A percentile compares a stretch with the other conserved stretches of the same genome.
Conservation (phyloP, 2,113 vertebrate species). For the Epinephelus moara region DNA sequence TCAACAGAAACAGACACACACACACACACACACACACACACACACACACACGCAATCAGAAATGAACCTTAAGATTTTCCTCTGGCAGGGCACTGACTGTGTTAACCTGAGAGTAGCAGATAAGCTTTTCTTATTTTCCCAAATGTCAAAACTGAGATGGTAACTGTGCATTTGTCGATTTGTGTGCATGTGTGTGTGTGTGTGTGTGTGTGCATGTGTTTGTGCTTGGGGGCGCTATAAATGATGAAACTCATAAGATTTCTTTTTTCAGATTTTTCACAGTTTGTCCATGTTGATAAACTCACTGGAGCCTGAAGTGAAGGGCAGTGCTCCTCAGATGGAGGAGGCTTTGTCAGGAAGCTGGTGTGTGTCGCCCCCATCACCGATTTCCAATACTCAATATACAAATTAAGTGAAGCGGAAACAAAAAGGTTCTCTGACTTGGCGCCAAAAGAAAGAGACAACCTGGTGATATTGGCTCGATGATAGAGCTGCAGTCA, state of each 20-base stretch:
- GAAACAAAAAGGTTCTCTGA: constrained; percentile 25
- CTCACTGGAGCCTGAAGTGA: constrained; percentile 28
- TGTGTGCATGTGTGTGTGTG: constrained; percentile 13
- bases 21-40: constrained; percentile 9
- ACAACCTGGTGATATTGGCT: constrained; percentile 9
- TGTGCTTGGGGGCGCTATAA: neutral
- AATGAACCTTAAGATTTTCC: neutral
- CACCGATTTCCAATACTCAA: constrained; percentile 51
- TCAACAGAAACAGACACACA: constrained; percentile 2
- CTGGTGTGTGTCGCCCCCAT: constrained; percentile 27
- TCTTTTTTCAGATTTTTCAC: neutral
- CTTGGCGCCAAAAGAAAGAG: constrained; percentile 23
- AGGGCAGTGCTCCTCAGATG: constrained; percentile 18
- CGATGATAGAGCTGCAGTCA: constrained; percentile 3
- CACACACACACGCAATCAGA: neutral
- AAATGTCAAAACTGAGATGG: neutral
- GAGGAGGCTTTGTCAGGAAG: neutral
- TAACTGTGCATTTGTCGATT: neutral
- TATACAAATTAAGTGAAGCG: constrained; percentile 39
- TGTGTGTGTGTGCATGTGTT: neutral
- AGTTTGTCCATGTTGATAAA: constrained; percentile 13
- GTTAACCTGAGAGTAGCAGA: constrained; percentile 20
- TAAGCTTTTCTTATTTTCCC: constrained; percentile 22
- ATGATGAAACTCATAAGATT: neutral
- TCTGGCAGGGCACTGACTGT: neutral